These are phyloP conservation scores for Rhynchomys soricoides DNA, from an alignment of 2,113 vertebrate species.

Conservation along the genomic window DNA sequence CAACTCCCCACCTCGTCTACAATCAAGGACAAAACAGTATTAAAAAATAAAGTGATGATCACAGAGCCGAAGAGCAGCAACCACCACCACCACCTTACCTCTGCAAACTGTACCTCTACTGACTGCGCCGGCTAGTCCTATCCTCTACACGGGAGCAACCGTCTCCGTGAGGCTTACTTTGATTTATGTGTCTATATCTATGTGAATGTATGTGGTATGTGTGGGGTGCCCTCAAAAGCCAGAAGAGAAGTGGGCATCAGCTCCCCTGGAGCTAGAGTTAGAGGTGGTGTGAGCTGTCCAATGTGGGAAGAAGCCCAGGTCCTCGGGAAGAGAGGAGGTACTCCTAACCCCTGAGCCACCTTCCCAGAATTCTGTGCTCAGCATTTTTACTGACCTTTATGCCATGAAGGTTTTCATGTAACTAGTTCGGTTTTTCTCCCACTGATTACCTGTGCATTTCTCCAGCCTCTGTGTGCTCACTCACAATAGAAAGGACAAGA, in stretches of 20 bases:
- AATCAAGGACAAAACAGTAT: neutral
- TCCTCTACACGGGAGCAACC: neutral
- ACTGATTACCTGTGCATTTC: too few relatives aligned
- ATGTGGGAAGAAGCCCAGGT: too few relatives aligned
- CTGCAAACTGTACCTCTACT: neutral
- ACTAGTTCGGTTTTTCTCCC: neutral
- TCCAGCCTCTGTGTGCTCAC: neutral
- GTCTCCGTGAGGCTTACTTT: neutral
- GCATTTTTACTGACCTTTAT: neutral
- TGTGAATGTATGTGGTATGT: neutral
- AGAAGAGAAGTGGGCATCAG: neutral
- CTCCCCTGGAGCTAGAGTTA: neutral
- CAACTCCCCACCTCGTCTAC: neutral
- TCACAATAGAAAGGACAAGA: neutral
- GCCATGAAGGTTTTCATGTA: neutral
- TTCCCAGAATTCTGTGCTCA: neutral
- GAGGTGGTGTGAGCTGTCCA: neutral
- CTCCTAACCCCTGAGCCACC: neutral
- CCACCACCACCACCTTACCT: accelerated
- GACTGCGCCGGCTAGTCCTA: accelerated
- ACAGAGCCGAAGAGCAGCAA: neutral
- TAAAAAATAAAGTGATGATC: neutral
- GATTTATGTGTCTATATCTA: too few relatives aligned
- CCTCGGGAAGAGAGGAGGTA: neutral
- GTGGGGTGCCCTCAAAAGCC: neutral